These are phyloP conservation scores for Microctonus brassicae DNA, from an alignment of 2,888 invertebrate genomes.

Conservation along the genomic window DNA sequence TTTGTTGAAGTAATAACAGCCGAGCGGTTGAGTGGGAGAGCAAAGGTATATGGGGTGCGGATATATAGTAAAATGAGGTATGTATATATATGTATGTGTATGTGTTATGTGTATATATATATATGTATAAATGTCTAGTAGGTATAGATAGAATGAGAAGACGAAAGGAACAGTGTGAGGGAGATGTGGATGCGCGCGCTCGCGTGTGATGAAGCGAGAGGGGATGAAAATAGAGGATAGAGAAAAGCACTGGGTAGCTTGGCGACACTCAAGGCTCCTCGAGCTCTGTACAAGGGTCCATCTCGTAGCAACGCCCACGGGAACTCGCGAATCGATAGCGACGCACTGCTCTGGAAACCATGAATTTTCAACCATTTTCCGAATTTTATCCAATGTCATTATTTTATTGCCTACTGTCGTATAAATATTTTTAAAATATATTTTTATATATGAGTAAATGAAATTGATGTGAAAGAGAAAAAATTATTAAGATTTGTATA, in stretches of 20 bases:
- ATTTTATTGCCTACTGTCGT: not conserved
- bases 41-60: slow-evolving; percentile 34
- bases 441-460: too few species aligned
- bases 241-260: slow-evolving; percentile 64
- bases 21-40: slow-evolving; percentile 37
- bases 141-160: slow-evolving; percentile 32
- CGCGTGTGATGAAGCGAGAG: slow-evolving; percentile 4
- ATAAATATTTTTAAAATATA: not conserved
- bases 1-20: slow-evolving; percentile 65
- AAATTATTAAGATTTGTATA: too few species aligned
- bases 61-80: slow-evolving; percentile 36
- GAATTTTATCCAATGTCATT: slow-evolving; percentile 48
- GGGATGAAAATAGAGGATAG: slow-evolving; percentile 41
- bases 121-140: too few species aligned
- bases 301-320: slow-evolving; percentile 70
- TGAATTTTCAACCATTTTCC: slow-evolving; percentile 64
- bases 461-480: too few species aligned
- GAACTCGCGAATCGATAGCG: slow-evolving; percentile 67
- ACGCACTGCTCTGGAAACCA: slow-evolving; percentile 68
- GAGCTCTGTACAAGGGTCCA: slow-evolving; percentile 68
- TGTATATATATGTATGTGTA: slow-evolving; percentile 26
- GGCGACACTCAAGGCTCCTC: slow-evolving; percentile 67
- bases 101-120: too few species aligned
- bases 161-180: slow-evolving; percentile 24
- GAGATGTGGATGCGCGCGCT: slow-evolving; percentile 14